These are phyloP conservation scores for Choristoneura rosaceana DNA, from an alignment of 2,888 invertebrate genomes.

Conservation along the genomic window DNA sequence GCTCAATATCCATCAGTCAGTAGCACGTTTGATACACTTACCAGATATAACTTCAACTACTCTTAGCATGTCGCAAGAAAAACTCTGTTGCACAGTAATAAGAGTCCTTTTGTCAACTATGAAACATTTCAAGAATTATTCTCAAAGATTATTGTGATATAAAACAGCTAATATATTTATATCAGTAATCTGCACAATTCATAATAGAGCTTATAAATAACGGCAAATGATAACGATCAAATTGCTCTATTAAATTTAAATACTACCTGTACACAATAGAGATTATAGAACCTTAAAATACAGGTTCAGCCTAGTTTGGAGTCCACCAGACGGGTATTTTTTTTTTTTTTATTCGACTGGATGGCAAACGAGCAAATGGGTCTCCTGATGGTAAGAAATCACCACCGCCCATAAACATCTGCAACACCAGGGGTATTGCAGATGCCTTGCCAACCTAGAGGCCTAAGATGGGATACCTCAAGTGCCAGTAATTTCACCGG, in stretches of 20 bases:
- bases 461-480: no score
- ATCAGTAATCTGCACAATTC: constrained; percentile 18
- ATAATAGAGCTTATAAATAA: constrained; percentile 27
- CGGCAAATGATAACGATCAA: constrained; percentile 28
- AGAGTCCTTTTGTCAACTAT: not conserved
- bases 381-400: no score
- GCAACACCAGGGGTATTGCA: no score
- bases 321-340: no score
- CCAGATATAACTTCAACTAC: constrained; percentile 40
- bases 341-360: no score
- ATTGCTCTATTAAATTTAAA: constrained; percentile 39
- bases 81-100: constrained; percentile 1
- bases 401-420: no score
- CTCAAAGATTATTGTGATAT: constrained; percentile 17
- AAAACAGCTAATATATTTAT: constrained; percentile 17
- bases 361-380: no score
- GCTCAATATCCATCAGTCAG: constrained; percentile 38
- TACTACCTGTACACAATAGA: constrained; percentile 11
- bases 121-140: constrained; percentile 15
- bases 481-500: no score
- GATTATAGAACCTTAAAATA: not conserved
- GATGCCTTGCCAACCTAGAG: no score
- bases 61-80: constrained; percentile 2
- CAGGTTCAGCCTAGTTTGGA: no score
- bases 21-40: constrained; percentile 49